phyloP scores from a whole-genome alignment of 2,797 vertebrate genomes.

The Micromesistius poutassou region DNA sequence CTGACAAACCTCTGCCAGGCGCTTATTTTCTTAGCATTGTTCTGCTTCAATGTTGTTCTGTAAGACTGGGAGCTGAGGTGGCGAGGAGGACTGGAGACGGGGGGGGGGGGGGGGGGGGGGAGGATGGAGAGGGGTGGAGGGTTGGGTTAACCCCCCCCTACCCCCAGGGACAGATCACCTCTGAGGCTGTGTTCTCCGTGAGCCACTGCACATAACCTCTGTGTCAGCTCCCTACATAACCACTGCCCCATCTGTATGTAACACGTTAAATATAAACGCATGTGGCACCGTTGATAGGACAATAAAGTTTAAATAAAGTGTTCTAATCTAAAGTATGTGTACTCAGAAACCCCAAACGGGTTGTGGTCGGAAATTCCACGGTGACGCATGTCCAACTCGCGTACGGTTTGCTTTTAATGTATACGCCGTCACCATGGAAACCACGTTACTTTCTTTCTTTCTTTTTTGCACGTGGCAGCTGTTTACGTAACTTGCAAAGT shows the following conservation, averaged over 20 bases:
- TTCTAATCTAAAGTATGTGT: not conserved
- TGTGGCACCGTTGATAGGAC: not conserved
- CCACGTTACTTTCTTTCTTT: constrained; percentile 53
- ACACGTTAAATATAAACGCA: not conserved
- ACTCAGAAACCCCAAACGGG: not conserved
- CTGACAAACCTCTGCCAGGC: not conserved
- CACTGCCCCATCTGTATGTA: too few relatives aligned
- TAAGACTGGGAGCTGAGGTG: not conserved
- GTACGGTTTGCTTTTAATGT: constrained; percentile 23
- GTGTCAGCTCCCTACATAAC: not conserved
- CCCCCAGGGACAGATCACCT: not conserved
- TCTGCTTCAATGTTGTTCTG: constrained; percentile 14
- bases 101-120: not conserved
- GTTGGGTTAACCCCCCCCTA: not conserved
- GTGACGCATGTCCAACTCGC: constrained; percentile 12
- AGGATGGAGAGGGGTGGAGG: constrained; percentile 29
- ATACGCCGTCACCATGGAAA: constrained; percentile 56
- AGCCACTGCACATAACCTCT: not conserved
- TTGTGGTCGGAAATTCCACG: constrained; percentile 8
- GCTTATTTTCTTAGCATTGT: constrained; percentile 57
- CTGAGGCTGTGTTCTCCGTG: not conserved
- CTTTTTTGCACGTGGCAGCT: constrained; percentile 53
- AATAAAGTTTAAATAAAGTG: not conserved
- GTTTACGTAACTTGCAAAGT: constrained; percentile 55
- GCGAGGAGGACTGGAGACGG: constrained; percentile 20